Base-by-base conservation (phyloP, 2,113 vertebrate species). In the Tautogolabrus adspersus region DNA sequence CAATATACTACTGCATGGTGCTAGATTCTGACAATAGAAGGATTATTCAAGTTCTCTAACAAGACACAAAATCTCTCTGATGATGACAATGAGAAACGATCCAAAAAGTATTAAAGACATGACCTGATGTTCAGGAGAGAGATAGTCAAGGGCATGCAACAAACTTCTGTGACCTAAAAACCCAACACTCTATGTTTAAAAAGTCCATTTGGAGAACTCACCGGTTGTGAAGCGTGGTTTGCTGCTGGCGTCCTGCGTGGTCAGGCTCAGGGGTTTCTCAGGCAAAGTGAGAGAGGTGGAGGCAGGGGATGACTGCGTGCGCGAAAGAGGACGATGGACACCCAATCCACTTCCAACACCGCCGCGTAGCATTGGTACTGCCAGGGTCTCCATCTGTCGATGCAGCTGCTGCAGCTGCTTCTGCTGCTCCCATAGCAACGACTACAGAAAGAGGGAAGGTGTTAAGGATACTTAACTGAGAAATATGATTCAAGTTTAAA, bases 191-290 rank as follows among this genome's bases (percentile, higher is more conserved):
- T 34, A 6, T 34, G 30, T 34, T 34, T 34, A 34, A 34, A 42
- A 11, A 42, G 8, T 42, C 11, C 40, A 9, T 42, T 42, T n/a
- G 49, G 6, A 8, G 15, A 15, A 44, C 84, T 87, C 73, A 97
- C 97, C 97, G 64, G 97, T 99, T 58, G 95, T 96, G 89, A 95
- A 99, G 73, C 94, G 96, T 0, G 95, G 90, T 76, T 96, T 95
- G 89, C 91, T 65, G 8, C 92, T 91, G 13, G 89, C 80, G 54
- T 97, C 96, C 67, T 95, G 95, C 67, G 94, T 78, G 0, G 94
- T 70, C 75, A 96, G 88, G 30, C 79, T 93, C 10, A 10, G 91
- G 26, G 88, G 57, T 49, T 91, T 93, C 69, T 93, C 92, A 15
- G 81, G 95, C 90, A 87, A 75, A 40, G 86, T 91, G 80, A 82